Evolutionary conservation across 2,888 invertebrate genomes (phyloP).

Genomic region (Caenorhabditis sp.): DNA sequence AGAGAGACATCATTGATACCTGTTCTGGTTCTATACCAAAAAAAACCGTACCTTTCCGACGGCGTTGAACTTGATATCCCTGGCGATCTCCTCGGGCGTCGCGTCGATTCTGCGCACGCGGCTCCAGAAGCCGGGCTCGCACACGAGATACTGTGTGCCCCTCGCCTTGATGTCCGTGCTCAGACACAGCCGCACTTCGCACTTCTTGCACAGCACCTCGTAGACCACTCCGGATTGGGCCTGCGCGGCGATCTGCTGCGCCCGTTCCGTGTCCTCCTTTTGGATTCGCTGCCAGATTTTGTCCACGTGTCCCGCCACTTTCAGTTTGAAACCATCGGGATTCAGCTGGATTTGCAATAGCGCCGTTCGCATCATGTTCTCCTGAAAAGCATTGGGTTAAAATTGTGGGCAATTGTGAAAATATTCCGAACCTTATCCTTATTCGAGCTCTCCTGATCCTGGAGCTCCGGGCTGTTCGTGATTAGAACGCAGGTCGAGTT

Average conservation of each 20-base stretch:
- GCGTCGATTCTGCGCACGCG: slow-evolving; percentile 5
- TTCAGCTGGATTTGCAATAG: slow-evolving; percentile 3
- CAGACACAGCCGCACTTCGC: slow-evolving; percentile 32
- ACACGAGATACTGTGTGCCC: slow-evolving; percentile 50
- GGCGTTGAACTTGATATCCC: background rate
- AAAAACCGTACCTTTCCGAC: slow-evolving; percentile 26
- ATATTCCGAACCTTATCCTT: slow-evolving; percentile 36
- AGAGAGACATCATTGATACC: too few relatives aligned
- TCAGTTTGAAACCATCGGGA: slow-evolving; percentile 1
- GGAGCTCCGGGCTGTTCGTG: slow-evolving; percentile 40
- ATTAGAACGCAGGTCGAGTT: slow-evolving; percentile 58
- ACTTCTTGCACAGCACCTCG: slow-evolving; percentile 53
- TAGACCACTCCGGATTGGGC: slow-evolving; percentile 13
- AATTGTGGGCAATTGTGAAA: too few relatives aligned
- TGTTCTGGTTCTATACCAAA: background rate
- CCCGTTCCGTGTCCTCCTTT: slow-evolving; percentile 16
- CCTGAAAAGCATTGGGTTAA: slow-evolving; percentile 1
- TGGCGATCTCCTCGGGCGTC: background rate
- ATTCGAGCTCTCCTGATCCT: slow-evolving; percentile 55
- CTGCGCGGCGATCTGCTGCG: slow-evolving; percentile 10
- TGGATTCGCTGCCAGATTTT: slow-evolving; percentile 25
- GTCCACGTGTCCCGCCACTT: background rate
- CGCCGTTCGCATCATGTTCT: slow-evolving; percentile 41
- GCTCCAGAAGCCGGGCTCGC: slow-evolving; percentile 49
- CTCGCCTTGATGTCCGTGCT: slow-evolving; percentile 26